Base-by-base conservation (phyloP, 2,888 invertebrate species). In the Zygaena filipendulae region DNA sequence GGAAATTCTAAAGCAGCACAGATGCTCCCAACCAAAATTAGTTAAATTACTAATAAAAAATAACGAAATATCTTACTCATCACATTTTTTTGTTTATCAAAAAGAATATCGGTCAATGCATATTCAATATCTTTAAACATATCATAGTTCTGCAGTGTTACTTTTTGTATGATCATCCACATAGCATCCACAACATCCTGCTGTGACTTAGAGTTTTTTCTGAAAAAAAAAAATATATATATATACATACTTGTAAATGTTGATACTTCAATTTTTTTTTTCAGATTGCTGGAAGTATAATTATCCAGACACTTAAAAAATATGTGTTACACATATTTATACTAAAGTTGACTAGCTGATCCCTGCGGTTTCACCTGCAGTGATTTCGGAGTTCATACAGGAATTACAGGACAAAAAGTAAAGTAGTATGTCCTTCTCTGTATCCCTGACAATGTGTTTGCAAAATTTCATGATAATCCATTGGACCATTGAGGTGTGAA, bases 101-200 rank as follows among this genome's bases (percentile, higher is more conserved):
- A n/a, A n/a, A n/a, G n/a, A n/a, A n/a, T n/a, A n/a, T n/a, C n/a
- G n/a, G n/a, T n/a, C n/a, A n/a, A n/a, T n/a, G n/a, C n/a, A n/a
- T n/a, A n/a, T n/a, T n/a, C 84, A 25, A 86, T 58, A 43, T 84
- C 82, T 45, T 81, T 59, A 39, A 83, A 86, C 48, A 82, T 58
- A 25, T 80, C 72, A 11, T 69, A 49, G 32, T 74, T 77, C 21
- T 68, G 67, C 8, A 86, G 59, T 12, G 47, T 61, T 2, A 75
- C 67, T 45, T 75, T 82, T 11, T 68, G 60, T 24, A 87, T 45
- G 2, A 86, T 58, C 14, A 50, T 43, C 13, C 54, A 59, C 38
- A 86, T 60, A 1, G 77, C 69, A 31, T 83, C 79, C 1, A 85
- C 60, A 29, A 86, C 46, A 27, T 67, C 51, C 33, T 69, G 61